Base-by-base conservation (phyloP, 2,888 invertebrate genomes). In the Phalangium opilio region DNA sequence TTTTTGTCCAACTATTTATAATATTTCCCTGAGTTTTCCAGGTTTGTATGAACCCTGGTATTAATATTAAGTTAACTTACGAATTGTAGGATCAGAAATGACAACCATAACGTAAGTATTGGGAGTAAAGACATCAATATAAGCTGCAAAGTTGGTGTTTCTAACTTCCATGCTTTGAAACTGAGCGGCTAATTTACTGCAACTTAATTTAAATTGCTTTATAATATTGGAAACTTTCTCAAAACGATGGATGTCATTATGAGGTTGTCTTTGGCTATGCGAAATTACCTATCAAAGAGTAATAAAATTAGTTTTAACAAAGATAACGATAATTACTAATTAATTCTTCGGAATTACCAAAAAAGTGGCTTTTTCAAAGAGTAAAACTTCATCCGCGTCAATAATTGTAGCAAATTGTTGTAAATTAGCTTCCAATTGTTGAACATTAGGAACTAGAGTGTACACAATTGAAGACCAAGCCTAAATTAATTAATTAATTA, bases 151-250 rank as follows among this genome's bases (percentile, higher is more conserved):
- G 45, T 84, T 83, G 41, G 86, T 85, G 71, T 98, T 98, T 53
- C 90, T 77, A 8, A 90, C 84, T 75, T 98, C 95, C 86, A 98
- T 96, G 62, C 89, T 90, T 67, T 95, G 90, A 68, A 99, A 98
- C 64, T 95, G 90, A 17, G 96, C 93, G 5, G 93, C 96, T 54
- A 96, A 74, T 70, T 96, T 96, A 58, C 80, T 78, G 71, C 98
- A 98, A 55, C 93, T 95, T 44, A 99, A 72, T 67, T 98, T 98
- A 69, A 98, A 98, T 70, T 99, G 98, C 67, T 98, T 98, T 55
- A 98, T 96, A 58, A 99, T 98, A 70, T 98, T 99, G 47, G 96
- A 96, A 46, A 99, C 96, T 70, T 99, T 99, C 69, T 98, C 98
- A 70, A 99, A 99, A 57, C 98, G 78, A 69, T 98, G 95, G 38